Base-by-base conservation (phyloP, 2,888 invertebrate genomes). In the Therioaphis trifolii region DNA sequence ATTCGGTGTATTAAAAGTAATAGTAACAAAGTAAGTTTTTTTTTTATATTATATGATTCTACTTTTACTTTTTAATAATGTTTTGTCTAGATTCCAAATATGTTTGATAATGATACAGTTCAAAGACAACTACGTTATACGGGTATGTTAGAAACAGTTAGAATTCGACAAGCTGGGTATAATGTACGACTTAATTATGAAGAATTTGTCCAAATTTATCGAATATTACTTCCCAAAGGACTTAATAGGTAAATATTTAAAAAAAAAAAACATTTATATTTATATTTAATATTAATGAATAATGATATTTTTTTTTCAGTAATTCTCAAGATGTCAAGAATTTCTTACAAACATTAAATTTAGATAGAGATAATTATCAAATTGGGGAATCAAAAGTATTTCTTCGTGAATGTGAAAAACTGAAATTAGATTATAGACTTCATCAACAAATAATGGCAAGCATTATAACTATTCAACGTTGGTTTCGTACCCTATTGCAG, bases 1-100 rank as follows among this genome's bases (percentile, higher is more conserved):
- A 93, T 95, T 85, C 90, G 98, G 85, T 98, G 98, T 89, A 98
- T 98, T 88, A 98, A 98, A 90, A 97, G 97, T 79, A 98, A 98
- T 89, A 93, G 94, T 85, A 95, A 96, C 86, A 98, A 98, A 91
- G 91, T 91, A 3, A 61, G 58, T 77, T 61, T 46, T 46, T 4
- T n/a, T 35, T 35, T 35, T 35, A 35, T 35, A 35, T 35, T 7
- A 35, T 35, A 35, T 35, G 7, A 7, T 35, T 35, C 7, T 35
- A 5, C n/a, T 3, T 35, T 35, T 35, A 35, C 35, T 35, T 85
- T 15, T 76, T 14, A 35, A 66, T 35, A 49, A 35, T n/a, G 2
- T 66, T 71, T 63, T 74, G 86, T 88, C 4, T 87, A 91, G 91
- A 93, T 95, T 85, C 94, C 98, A 0, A 96, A 96, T 88, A 93